These are phyloP conservation scores for Lumbricus terrestris DNA, from an alignment of 2,888 invertebrate species.

Conservation along the genomic window DNA sequence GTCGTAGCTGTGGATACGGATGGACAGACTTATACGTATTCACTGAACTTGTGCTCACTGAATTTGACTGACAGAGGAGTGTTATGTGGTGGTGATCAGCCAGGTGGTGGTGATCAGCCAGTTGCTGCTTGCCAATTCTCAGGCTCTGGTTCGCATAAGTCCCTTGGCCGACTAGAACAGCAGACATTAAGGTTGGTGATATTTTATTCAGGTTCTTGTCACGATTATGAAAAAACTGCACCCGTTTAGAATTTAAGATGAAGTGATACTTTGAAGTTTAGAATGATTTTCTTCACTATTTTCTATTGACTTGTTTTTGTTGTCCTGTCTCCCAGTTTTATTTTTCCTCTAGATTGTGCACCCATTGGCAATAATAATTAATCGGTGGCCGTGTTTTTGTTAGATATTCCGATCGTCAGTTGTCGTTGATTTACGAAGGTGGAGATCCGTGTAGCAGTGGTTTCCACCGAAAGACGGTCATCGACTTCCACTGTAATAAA, in stretches of 20 bases:
- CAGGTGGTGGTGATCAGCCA: neutral
- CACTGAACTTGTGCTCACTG: neutral
- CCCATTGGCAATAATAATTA: neutral
- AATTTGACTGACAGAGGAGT: neutral
- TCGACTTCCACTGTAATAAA: constrained; percentile 49
- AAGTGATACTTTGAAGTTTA: neutral
- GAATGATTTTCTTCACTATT: neutral
- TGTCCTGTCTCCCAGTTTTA: neutral
- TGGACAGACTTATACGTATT: neutral
- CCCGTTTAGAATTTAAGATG: neutral
- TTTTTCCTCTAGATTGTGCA: neutral
- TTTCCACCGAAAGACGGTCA: constrained; percentile 46
- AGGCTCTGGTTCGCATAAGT: neutral
- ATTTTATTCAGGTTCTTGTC: neutral
- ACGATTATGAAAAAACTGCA: neutral
- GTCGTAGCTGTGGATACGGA: neutral
- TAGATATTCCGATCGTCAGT: constrained; percentile 54
- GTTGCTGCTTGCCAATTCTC: neutral
- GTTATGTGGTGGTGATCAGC: neutral
- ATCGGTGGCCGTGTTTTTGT: constrained; percentile 4
- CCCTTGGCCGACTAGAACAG: constrained; percentile 16
- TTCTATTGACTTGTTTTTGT: neutral
- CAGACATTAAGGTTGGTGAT: constrained; percentile 22
- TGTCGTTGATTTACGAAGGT: constrained; percentile 52
- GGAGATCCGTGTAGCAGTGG: constrained; percentile 48